phyloP scores from a whole-genome alignment of 2,113 vertebrate species.

The Pygoscelis antarcticus region DNA sequence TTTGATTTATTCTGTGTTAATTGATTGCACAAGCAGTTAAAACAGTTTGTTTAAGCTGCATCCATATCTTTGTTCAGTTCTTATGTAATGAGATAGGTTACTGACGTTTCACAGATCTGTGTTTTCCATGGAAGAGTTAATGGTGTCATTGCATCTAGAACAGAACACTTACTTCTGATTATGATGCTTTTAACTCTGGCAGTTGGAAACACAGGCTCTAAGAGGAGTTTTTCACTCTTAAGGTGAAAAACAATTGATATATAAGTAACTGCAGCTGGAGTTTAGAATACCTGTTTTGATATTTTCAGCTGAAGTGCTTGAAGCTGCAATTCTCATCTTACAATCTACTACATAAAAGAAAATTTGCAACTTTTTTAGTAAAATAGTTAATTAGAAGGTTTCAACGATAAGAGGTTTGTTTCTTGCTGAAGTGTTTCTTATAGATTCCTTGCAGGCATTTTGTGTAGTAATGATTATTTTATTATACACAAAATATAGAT shows the following conservation, averaged over 20 bases:
- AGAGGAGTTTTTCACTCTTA: background rate
- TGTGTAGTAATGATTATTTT: background rate
- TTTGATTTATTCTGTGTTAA: background rate
- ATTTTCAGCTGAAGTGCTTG: background rate
- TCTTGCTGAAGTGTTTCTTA: background rate
- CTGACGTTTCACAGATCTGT: background rate
- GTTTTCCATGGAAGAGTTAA: background rate
- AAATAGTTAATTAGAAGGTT: background rate
- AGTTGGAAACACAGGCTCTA: background rate
- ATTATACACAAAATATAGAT: background rate
- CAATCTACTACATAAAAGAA: background rate
- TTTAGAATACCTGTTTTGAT: background rate
- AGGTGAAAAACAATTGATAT: background rate
- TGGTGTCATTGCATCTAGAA: background rate
- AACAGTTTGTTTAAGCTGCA: background rate
- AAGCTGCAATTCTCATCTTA: background rate
- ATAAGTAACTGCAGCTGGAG: background rate
- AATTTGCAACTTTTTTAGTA: background rate
- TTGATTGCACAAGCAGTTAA: background rate
- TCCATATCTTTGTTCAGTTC: background rate
- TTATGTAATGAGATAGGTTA: background rate
- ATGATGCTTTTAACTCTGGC: background rate
- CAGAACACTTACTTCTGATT: background rate
- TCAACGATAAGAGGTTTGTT: background rate
- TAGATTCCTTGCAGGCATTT: background rate